Conservation (phyloP, 2,888 invertebrate species). For the Bruchidius siliquastri region DNA sequence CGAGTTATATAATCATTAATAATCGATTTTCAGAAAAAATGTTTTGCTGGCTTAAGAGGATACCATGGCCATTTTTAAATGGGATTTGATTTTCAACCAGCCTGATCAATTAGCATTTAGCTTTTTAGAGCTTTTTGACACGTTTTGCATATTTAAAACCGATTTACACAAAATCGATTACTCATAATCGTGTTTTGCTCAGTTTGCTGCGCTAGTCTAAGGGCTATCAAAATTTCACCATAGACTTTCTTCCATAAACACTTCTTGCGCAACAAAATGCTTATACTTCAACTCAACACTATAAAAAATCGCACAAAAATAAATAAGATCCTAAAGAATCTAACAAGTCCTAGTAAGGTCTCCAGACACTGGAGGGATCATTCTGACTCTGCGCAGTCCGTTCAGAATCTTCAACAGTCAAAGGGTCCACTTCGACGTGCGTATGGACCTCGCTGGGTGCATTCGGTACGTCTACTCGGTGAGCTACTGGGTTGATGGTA, state of each 20-base stretch:
- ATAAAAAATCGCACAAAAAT: neutral
- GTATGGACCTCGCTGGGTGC: slow-evolving; percentile 50
- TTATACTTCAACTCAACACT: neutral
- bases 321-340: neutral
- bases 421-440: slow-evolving; percentile 39
- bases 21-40: too few species aligned
- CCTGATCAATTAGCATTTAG: too few species aligned
- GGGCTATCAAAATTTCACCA: neutral
- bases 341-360: slow-evolving; percentile 57
- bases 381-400: slow-evolving; percentile 37
- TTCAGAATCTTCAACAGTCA: slow-evolving; percentile 28
- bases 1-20: too few species aligned
- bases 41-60: too few species aligned
- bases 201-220: neutral
- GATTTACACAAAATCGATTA: too few species aligned
- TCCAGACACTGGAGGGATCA: slow-evolving; percentile 60
- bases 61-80: too few species aligned
- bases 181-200: too few species aligned
- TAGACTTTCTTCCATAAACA: neutral
- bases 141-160: too few species aligned
- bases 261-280: neutral
- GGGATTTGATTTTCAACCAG: too few species aligned
- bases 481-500: slow-evolving; percentile 24
- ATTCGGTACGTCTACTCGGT: slow-evolving; percentile 52
- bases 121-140: too few species aligned